Percentiles rank a stretch among this genome's conserved stretches.
phyloP scores from a whole-genome alignment of 2,888 invertebrate genomes.

The Pantelozetes paolii region DNA sequence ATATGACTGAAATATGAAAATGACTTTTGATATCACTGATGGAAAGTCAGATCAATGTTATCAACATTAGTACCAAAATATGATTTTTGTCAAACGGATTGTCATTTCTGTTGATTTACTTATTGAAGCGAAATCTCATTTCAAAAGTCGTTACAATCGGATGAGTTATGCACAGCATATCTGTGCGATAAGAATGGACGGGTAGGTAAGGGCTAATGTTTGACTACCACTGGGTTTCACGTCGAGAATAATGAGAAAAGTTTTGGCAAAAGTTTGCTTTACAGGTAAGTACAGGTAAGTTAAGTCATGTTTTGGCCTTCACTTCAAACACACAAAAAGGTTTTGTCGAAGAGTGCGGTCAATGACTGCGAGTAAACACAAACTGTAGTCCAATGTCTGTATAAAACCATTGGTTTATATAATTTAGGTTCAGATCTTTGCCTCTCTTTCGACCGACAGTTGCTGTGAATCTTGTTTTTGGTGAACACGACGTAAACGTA shows the following conservation, averaged over 20 bases:
- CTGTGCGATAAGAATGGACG: neutral
- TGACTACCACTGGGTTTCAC: neutral
- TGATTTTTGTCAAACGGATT: neutral
- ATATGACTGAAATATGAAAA: too few species aligned
- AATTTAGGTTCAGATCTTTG: neutral
- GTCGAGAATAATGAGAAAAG: neutral
- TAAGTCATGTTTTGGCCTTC: slow-evolving; percentile 27
- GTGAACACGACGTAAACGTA: neutral
- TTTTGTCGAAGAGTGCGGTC: slow-evolving; percentile 15
- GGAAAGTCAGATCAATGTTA: too few species aligned
- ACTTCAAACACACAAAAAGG: neutral
- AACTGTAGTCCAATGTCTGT: slow-evolving; percentile 12
- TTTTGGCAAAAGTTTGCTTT: slow-evolving; percentile 12
- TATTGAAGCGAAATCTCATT: slow-evolving; percentile 16
- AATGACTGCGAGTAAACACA: slow-evolving; percentile 24
- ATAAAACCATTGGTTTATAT: slow-evolving; percentile 1
- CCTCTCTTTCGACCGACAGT: neutral
- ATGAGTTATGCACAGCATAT: neutral
- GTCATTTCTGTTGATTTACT: neutral
- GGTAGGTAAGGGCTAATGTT: neutral
- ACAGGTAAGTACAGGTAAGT: too few species aligned
- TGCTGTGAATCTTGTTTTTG: slow-evolving; percentile 29
- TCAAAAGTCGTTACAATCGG: slow-evolving; percentile 22
- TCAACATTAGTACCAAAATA: too few species aligned
- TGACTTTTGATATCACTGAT: too few species aligned